Evolutionary conservation across 1,140 invertebrate species (phyloP).

Genomic region (Branchinecta lynchi): DNA sequence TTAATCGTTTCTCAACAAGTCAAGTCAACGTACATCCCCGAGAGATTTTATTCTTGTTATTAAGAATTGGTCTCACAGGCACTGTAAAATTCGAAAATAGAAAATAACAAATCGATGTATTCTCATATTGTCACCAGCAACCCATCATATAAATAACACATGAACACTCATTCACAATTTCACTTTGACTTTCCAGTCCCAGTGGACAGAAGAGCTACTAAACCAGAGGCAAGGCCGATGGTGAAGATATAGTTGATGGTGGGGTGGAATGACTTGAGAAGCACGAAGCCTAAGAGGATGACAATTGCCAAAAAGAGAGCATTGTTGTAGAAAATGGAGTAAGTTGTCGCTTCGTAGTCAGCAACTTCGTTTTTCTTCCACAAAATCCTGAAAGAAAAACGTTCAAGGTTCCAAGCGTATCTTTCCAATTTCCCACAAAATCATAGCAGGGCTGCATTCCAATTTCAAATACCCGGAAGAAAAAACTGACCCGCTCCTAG

Average conservation of each 20-base stretch:
- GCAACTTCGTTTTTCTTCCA: slow-evolving; percentile 99
- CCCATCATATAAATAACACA: no score
- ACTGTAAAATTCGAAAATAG: no score
- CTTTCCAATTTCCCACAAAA: background rate
- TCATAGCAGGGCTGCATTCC: slow-evolving; percentile 17
- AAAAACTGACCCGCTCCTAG: background rate
- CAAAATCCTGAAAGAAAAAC: slow-evolving; percentile 48
- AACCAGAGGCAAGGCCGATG: slow-evolving; percentile 61
- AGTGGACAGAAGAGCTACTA: slow-evolving; percentile 80
- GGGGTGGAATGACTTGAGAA: slow-evolving; percentile 76
- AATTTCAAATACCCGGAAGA: slow-evolving; percentile 13
- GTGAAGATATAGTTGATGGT: slow-evolving; percentile 84
- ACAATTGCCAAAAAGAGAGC: slow-evolving; percentile 85
- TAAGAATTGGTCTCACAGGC: no score
- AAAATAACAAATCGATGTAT: no score
- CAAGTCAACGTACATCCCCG: no score
- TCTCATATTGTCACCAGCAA: no score
- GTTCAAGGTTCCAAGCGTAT: background rate
- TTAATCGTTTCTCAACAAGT: no score
- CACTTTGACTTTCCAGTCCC: slow-evolving; percentile 34
- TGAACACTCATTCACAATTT: no score
- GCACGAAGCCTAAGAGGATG: slow-evolving; percentile 85
- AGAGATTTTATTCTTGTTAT: no score
- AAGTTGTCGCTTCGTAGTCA: slow-evolving; percentile 96
- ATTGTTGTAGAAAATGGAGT: slow-evolving; percentile 99